Evolutionary conservation across 2,888 invertebrate genomes (phyloP).

Genomic region (Drosophila nr. medialis): DNA sequence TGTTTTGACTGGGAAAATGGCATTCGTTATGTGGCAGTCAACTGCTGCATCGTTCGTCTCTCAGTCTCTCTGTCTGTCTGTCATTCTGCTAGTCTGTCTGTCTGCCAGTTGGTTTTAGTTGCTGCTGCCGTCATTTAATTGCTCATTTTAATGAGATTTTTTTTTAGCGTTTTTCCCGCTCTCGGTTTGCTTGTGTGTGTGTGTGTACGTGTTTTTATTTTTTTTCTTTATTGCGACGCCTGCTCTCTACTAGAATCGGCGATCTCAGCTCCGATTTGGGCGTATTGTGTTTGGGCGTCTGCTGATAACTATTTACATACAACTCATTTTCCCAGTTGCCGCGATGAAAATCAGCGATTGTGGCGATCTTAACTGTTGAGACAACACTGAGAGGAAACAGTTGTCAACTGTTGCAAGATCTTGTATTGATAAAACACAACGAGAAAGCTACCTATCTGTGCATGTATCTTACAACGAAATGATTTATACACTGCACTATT

Average conservation of each 20-base stretch:
- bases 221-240: slow-evolving; percentile 48
- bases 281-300: slow-evolving; percentile 77
- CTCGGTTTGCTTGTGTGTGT: slow-evolving; percentile 11
- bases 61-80: slow-evolving; percentile 9
- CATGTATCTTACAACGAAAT: slow-evolving; percentile 5
- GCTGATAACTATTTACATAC: slow-evolving; percentile 63
- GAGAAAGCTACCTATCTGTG: slow-evolving; percentile 11
- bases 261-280: slow-evolving; percentile 57
- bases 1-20: slow-evolving; percentile 57
- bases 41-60: slow-evolving; percentile 16
- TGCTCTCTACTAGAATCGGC: slow-evolving; percentile 48
- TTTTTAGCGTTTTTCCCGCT: slow-evolving; percentile 46
- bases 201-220: slow-evolving; percentile 11
- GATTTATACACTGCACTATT: slow-evolving; percentile 25
- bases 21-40: slow-evolving; percentile 51
- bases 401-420: slow-evolving; percentile 54
- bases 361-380: slow-evolving; percentile 49
- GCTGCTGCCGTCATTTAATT: slow-evolving; percentile 76
- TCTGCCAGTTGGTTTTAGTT: slow-evolving; percentile 63
- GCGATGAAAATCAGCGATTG: slow-evolving; percentile 76
- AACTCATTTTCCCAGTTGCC: slow-evolving; percentile 57
- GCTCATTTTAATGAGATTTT: slow-evolving; percentile 81
- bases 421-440: slow-evolving; percentile 30
- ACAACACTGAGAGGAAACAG: slow-evolving; percentile 51
- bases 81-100: slow-evolving; percentile 33